Evolutionary conservation across 2,797 vertebrate species (phyloP).

Genomic region (Rhinogobio ventralis): DNA sequence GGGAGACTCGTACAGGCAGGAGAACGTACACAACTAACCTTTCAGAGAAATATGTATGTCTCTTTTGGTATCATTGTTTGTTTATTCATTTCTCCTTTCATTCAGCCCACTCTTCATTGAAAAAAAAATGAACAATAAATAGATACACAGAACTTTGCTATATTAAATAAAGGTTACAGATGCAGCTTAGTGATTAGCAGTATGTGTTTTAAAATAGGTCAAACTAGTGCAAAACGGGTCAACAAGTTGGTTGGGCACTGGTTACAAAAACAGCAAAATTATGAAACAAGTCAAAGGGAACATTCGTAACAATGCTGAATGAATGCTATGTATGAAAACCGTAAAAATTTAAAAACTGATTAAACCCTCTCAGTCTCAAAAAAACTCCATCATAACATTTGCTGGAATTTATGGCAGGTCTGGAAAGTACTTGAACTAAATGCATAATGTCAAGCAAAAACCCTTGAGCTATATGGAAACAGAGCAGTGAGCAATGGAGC

Average conservation of each 20-base stretch:
- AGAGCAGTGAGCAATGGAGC: slow-evolving; percentile 18
- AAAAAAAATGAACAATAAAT: slow-evolving; percentile 20
- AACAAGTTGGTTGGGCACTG: not conserved
- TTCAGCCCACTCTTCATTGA: slow-evolving; percentile 6
- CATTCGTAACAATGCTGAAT: slow-evolving; percentile 17
- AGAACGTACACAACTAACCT: slow-evolving; percentile 68
- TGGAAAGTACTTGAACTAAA: slow-evolving; percentile 16
- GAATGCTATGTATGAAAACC: not conserved
- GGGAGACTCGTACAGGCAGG: slow-evolving; percentile 64
- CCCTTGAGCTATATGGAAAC: slow-evolving; percentile 27
- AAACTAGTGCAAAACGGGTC: not conserved
- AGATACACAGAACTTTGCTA: not conserved
- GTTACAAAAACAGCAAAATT: not conserved
- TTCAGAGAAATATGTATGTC: slow-evolving; percentile 70
- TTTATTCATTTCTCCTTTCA: slow-evolving; percentile 40
- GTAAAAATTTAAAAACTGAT: not conserved
- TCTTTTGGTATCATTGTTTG: slow-evolving; percentile 23
- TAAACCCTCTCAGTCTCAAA: not conserved
- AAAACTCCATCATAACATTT: not conserved
- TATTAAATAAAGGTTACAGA: not conserved
- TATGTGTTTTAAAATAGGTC: not conserved
- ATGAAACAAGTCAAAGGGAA: not conserved
- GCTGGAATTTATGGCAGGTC: slow-evolving; percentile 30
- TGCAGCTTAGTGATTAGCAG: not conserved
- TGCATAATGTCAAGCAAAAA: slow-evolving; percentile 19